Percentiles rank a stretch among this genome's conserved stretches.
phyloP scores from a whole-genome alignment of 2,113 vertebrate species.

The Anhinga rufa region DNA sequence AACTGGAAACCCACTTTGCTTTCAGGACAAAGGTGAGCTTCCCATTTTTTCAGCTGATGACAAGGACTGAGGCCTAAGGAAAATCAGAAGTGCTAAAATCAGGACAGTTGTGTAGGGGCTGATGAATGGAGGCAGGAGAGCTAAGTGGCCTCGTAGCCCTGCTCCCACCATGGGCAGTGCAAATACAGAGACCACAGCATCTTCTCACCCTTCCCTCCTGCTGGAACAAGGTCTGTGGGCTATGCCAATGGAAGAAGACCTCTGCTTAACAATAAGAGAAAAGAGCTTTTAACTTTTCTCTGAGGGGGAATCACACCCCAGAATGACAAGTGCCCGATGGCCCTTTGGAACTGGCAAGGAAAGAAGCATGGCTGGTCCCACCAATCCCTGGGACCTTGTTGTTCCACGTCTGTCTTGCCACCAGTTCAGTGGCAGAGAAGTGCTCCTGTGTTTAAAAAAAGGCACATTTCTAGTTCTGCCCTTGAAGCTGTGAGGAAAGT shows the following conservation, averaged over 20 bases:
- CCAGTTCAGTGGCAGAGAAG: neutral
- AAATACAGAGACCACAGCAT: neutral
- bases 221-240: neutral
- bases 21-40: neutral
- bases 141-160: neutral
- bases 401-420: neutral
- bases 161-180: neutral
- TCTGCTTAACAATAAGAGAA: neutral
- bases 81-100: neutral
- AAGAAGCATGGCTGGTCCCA: neutral
- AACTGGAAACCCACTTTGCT: neutral
- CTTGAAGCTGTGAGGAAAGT: neutral
- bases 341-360: neutral
- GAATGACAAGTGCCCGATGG: neutral
- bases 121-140: neutral
- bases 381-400: rapidly evolving
- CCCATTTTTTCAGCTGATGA: neutral
- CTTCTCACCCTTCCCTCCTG: neutral
- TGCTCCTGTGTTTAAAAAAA: neutral
- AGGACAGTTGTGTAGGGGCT: neutral
- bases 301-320: neutral
- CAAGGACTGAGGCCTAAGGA: neutral
- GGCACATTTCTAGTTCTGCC: neutral
- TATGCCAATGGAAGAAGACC: neutral
- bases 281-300: neutral